Conservation (phyloP, 2,888 invertebrate species). For the Cephus pulcher region DNA sequence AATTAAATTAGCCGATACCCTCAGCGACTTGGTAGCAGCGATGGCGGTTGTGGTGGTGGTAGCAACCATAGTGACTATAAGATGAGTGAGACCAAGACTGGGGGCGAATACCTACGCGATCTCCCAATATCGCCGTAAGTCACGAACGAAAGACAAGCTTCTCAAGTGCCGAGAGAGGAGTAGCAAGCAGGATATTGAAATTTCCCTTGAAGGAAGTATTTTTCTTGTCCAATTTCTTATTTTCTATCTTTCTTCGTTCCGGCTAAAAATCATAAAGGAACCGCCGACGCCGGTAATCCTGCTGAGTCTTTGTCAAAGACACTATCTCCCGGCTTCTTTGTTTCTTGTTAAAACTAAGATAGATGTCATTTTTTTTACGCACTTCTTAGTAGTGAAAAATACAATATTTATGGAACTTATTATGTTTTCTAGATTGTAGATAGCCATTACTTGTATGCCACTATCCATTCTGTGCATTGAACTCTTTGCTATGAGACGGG, state of each 20-base stretch:
- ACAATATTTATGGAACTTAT: neutral
- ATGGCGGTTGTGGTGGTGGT: neutral
- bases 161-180: conserved; percentile 40
- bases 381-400: neutral
- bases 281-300: conserved; percentile 2
- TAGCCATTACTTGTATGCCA: neutral
- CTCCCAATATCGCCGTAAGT: conserved; percentile 60
- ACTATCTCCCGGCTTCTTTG: neutral
- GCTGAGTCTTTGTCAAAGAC: neutral
- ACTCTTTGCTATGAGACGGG: neutral
- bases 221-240: conserved; percentile 45
- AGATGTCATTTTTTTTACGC: neutral
- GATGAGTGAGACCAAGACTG: conserved; percentile 46
- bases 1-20: conserved; percentile 55
- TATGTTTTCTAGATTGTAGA: neutral
- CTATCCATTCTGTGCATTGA: neutral
- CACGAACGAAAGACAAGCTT: conserved; percentile 42
- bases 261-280: conserved; percentile 17
- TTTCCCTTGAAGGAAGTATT: conserved; percentile 52
- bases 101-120: conserved; percentile 49
- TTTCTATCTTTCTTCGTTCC: conserved; percentile 22
- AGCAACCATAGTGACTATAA: conserved; percentile 41
- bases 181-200: conserved; percentile 56
- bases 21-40: conserved; percentile 9
- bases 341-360: neutral